Conservation (phyloP, 2,113 vertebrate genomes). For the Xenus cinereus region DNA sequence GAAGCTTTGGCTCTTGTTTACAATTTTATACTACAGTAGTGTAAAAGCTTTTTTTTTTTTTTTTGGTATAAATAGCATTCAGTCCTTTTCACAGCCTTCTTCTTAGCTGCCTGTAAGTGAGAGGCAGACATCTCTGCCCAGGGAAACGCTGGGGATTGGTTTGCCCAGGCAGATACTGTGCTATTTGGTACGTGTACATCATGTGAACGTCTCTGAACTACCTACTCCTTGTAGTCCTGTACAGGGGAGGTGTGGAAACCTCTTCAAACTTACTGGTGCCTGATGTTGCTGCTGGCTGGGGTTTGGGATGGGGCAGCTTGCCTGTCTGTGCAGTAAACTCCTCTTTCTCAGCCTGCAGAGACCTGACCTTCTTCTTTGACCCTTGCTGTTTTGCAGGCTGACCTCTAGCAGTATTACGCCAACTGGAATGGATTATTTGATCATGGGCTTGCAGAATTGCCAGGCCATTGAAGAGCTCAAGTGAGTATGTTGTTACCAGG, state of each 20-base stretch:
- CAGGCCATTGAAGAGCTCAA: conserved; percentile 81
- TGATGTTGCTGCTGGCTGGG: background rate
- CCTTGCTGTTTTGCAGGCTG: conserved; percentile 71
- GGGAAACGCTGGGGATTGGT: background rate
- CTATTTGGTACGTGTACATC: background rate
- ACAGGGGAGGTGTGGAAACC: background rate
- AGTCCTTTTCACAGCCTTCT: background rate
- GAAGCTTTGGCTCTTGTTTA: background rate
- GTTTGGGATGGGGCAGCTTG: background rate
- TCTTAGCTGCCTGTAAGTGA: background rate
- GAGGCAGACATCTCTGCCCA: background rate
- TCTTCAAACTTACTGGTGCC: background rate
- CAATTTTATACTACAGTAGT: background rate
- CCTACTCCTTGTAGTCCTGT: background rate
- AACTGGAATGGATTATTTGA: conserved; percentile 43
- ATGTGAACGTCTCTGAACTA: background rate
- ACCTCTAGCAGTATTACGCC: conserved; percentile 63
- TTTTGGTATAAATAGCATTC: background rate
- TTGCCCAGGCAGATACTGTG: background rate
- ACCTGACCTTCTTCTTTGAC: background rate
- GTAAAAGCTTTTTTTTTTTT: background rate
- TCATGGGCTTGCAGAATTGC: conserved; percentile 75
- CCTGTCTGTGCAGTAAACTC: background rate
- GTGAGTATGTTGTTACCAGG: conserved; percentile 65
- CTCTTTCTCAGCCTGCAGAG: background rate